Evolutionary conservation across 2,888 invertebrate species (phyloP).

Genomic region (Andrena chrysosceles): DNA sequence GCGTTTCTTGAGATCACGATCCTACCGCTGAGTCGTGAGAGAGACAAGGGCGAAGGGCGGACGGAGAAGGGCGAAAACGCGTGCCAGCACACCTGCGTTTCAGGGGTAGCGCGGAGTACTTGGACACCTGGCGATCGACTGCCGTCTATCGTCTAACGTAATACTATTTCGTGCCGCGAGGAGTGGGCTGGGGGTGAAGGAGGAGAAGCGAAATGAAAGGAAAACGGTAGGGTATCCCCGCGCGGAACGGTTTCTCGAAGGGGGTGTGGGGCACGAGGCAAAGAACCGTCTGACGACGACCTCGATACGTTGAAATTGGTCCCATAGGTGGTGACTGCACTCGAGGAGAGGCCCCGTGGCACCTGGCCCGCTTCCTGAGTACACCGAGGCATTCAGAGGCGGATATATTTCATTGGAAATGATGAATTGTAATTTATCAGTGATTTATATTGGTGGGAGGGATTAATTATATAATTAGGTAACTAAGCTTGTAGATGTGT

Average conservation of each 20-base stretch:
- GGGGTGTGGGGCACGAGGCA: constrained; percentile 13
- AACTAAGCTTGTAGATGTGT: no score
- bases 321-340: constrained; percentile 57
- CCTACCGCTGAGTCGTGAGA: background rate
- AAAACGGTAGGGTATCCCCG: constrained; percentile 54
- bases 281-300: constrained; percentile 60
- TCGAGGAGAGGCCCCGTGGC: constrained; percentile 39
- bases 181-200: constrained; percentile 52
- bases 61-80: constrained; percentile 62
- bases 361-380: constrained; percentile 56
- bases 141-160: constrained; percentile 70
- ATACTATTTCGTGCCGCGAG: constrained; percentile 66
- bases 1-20: constrained; percentile 29
- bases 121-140: constrained; percentile 71
- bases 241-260: constrained; percentile 52
- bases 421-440: background rate
- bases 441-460: background rate
- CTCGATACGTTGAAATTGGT: constrained; percentile 67
- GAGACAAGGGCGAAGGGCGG: constrained; percentile 3
- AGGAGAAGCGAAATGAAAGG: constrained; percentile 59
- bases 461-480: background rate
- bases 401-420: background rate
- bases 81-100: constrained; percentile 77
- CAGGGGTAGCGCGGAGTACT: constrained; percentile 59
- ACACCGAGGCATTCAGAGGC: constrained; percentile 14